phyloP scores from a whole-genome alignment of 2,113 vertebrate genomes.

The Sapayoa aenigma region DNA sequence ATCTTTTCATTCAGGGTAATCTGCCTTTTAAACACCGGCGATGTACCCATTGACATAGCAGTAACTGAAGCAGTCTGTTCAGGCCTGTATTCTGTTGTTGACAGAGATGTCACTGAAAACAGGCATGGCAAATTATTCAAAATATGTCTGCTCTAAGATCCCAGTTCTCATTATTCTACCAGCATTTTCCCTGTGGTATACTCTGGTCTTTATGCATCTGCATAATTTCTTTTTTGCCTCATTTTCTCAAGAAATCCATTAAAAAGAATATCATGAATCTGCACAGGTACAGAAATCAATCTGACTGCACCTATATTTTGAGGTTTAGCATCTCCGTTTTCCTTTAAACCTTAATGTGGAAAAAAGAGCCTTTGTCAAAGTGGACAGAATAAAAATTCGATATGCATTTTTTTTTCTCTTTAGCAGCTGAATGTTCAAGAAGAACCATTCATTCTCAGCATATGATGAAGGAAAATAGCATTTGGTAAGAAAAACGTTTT shows the following conservation, averaged over 20 bases:
- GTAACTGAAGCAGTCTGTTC: neutral
- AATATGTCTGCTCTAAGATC: neutral
- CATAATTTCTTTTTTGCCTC: conserved; percentile 25
- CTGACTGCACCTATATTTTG: neutral
- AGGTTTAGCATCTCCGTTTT: neutral
- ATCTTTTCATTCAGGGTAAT: neutral
- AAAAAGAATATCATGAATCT: neutral
- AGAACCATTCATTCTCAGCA: conserved; percentile 20
- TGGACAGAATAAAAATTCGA: conserved; percentile 20
- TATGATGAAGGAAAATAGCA: conserved; percentile 38
- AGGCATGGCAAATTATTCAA: neutral
- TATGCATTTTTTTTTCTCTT: conserved; percentile 3
- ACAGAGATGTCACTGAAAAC: neutral
- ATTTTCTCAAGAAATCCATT: conserved; percentile 34
- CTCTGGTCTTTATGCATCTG: neutral
- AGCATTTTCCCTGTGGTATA: neutral
- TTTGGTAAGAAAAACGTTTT: conserved; percentile 61
- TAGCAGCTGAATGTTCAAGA: conserved; percentile 41
- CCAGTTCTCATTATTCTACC: neutral
- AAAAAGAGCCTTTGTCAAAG: conserved; percentile 8
- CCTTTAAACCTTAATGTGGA: neutral
- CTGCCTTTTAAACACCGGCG: neutral
- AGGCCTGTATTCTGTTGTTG: neutral
- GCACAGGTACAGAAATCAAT: neutral
- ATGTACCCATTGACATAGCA: neutral